Conservation (phyloP, 2,113 vertebrate genomes). For the Entelurus aequoreus region DNA sequence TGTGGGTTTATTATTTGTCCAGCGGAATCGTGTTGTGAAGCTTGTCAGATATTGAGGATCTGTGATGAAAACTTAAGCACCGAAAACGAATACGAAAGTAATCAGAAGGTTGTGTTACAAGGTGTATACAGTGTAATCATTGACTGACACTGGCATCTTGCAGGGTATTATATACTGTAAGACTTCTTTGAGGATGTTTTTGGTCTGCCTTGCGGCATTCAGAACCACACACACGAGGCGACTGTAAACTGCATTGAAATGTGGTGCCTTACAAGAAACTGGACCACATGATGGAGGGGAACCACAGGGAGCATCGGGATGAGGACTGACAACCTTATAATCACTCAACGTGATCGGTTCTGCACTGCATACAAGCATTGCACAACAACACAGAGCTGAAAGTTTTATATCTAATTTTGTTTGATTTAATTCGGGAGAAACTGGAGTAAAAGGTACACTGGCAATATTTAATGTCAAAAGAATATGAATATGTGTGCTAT, state of each 20-base stretch:
- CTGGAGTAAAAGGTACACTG: no score
- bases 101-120: neutral
- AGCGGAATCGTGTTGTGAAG: neutral
- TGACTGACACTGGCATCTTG: no score
- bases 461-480: no score
- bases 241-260: slow-evolving; percentile 46
- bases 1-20: slow-evolving; percentile 1
- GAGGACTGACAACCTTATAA: slow-evolving; percentile 16
- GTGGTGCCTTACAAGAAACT: slow-evolving; percentile 51
- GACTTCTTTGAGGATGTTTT: no score
- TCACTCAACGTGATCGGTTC: neutral
- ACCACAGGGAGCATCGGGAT: slow-evolving; percentile 34
- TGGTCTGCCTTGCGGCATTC: neutral
- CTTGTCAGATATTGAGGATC: slow-evolving; percentile 1
- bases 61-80: neutral
- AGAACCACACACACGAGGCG: neutral
- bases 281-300: slow-evolving; percentile 36
- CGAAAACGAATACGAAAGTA: slow-evolving; percentile 6
- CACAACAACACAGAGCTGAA: no score
- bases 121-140: no score
- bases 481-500: no score
- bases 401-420: no score
- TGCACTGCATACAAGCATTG: neutral
- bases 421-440: no score
- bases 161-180: no score